phyloP scores from a whole-genome alignment of 2,113 vertebrate genomes.

The Gulo gulo region DNA sequence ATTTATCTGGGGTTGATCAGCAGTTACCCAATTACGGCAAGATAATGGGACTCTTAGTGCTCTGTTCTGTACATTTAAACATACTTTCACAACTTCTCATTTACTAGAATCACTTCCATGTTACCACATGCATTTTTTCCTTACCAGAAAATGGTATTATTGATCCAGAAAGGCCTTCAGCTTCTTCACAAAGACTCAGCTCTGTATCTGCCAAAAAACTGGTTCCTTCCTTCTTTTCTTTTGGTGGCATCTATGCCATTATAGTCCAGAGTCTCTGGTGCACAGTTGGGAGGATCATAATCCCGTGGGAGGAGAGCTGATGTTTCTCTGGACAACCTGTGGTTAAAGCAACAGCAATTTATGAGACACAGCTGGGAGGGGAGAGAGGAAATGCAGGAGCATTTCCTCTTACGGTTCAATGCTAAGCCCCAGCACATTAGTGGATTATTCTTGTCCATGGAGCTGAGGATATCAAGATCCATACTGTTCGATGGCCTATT shows the following conservation, averaged over 20 bases:
- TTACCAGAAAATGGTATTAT: constrained; percentile 62
- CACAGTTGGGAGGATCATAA: constrained; percentile 19
- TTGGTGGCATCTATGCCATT: neutral
- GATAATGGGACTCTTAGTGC: neutral
- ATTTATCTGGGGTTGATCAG: neutral
- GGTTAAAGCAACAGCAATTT: constrained; percentile 63
- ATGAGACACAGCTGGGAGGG: constrained; percentile 4
- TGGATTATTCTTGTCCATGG: neutral
- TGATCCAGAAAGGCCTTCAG: neutral
- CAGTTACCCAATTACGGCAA: neutral
- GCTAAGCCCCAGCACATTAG: constrained; percentile 27
- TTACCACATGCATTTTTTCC: neutral
- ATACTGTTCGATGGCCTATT: neutral
- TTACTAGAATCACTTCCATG: neutral
- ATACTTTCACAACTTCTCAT: neutral
- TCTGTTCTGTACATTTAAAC: neutral
- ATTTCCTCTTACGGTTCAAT: neutral
- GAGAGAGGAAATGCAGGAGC: neutral
- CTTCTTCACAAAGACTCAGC: neutral
- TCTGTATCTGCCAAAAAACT: neutral
- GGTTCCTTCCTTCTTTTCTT: neutral
- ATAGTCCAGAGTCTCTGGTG: neutral
- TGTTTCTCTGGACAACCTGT: constrained; percentile 59
- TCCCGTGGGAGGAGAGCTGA: neutral
- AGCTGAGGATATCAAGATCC: neutral